Conservation (phyloP, 2,113 vertebrate genomes). For the Lucifuga dentata region DNA sequence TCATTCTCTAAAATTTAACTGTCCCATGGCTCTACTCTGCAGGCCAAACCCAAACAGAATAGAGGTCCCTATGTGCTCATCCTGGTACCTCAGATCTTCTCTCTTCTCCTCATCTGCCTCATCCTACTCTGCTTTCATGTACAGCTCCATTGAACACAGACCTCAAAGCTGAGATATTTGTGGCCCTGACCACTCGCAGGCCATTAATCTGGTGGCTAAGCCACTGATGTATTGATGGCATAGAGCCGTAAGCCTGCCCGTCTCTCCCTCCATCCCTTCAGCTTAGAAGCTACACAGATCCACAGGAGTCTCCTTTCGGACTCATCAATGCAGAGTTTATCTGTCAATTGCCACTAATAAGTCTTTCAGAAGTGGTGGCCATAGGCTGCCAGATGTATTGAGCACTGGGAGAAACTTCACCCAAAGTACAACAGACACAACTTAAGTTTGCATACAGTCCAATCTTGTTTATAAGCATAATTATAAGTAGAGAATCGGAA, state of each 20-base stretch:
- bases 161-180: constrained; percentile 75
- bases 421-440: constrained; percentile 3
- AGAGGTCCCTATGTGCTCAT: constrained; percentile 69
- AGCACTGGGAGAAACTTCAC: constrained; percentile 2
- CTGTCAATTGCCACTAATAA: constrained; percentile 54
- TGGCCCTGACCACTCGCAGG: constrained; percentile 77
- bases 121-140: constrained; percentile 65
- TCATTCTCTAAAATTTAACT: constrained; percentile 69
- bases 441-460: no score
- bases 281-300: constrained; percentile 66
- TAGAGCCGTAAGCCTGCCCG: constrained; percentile 75
- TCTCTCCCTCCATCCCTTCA: constrained; percentile 75
- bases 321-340: constrained; percentile 71
- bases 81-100: constrained; percentile 59
- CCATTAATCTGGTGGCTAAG: constrained; percentile 84
- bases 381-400: constrained; percentile 26
- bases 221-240: constrained; percentile 83
- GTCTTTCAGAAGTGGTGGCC: constrained; percentile 49
- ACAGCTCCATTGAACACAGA: constrained; percentile 69
- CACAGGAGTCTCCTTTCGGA: constrained; percentile 49
- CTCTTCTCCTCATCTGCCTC: constrained; percentile 61
- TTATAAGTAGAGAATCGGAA: no score
- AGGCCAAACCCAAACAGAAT: constrained; percentile 72
- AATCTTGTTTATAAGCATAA: constrained; percentile 6
- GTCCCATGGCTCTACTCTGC: constrained; percentile 73